Percentiles rank a stretch among this genome's conserved stretches.
phyloP scores from a whole-genome alignment of 1,140 invertebrate species.

The Drosophila subobscura region DNA sequence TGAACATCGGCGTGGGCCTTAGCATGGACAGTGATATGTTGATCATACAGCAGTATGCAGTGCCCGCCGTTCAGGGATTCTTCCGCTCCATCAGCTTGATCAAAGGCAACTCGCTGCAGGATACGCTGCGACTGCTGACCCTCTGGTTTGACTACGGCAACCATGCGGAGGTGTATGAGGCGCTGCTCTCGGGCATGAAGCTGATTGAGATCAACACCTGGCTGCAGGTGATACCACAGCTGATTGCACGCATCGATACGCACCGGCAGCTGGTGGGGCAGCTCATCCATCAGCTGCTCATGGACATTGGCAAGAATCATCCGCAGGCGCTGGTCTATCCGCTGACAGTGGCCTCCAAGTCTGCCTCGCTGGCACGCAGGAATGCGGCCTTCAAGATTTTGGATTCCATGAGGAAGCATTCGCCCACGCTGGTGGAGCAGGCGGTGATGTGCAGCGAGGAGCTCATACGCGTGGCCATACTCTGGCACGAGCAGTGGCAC shows the following conservation, averaged over 20 bases:
- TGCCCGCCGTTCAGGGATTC: slow-evolving; percentile 97
- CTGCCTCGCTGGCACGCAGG: slow-evolving; percentile 92
- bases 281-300: slow-evolving; percentile 95
- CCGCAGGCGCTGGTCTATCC: slow-evolving; percentile 98
- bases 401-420: slow-evolving; percentile 97
- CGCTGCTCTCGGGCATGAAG: slow-evolving; percentile 95
- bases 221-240: slow-evolving; percentile 99
- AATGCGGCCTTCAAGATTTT: slow-evolving; percentile 97
- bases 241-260: slow-evolving; percentile 99
- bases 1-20: slow-evolving; percentile 10
- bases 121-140: slow-evolving; percentile 96
- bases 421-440: slow-evolving; percentile 95
- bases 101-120: slow-evolving; percentile 97
- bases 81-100: slow-evolving; percentile 97
- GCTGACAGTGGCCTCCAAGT: slow-evolving; percentile 98
- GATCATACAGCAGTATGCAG: slow-evolving; percentile 92
- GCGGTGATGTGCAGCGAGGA: slow-evolving; percentile 98
- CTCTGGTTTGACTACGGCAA: slow-evolving; percentile 98
- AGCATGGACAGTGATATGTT: slow-evolving; percentile 83
- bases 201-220: slow-evolving; percentile 98
- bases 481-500: slow-evolving; percentile 99
- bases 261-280: slow-evolving; percentile 93
- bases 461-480: slow-evolving; percentile 97
- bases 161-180: slow-evolving; percentile 96
- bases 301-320: slow-evolving; percentile 96